Base-by-base conservation (phyloP, 1,140 invertebrate genomes). In the Halesus radiatus region DNA sequence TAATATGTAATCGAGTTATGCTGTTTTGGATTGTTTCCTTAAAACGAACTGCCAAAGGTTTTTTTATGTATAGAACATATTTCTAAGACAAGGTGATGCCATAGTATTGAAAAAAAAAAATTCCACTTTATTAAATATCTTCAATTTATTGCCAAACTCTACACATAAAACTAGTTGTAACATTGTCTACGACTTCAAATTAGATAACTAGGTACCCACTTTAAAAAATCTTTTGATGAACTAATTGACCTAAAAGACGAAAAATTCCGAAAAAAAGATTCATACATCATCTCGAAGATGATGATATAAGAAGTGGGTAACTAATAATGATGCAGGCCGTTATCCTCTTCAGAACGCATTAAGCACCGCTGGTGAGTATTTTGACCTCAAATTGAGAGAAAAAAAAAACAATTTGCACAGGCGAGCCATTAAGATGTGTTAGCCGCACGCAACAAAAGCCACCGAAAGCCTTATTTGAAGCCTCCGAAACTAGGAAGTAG, bases 371-470 rank as follows among this genome's bases (percentile, higher is more conserved):
- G 45, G 20, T 20, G 16, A 77, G 75, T 66, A 52, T 77, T 66
- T 64, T 77, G 75, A 77, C 75, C 75, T 77, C 75, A 15, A 22
- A 60, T 32, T 26, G 29, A 77, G n/a, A n/a, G n/a, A n/a, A n/a
- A 77, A 77, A 77, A 77, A 52, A 50, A 23, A 54, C 53, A 77
- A 64, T 77, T 77, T 77, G 75, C 75, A 77, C 58, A 7, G 60
- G 22, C 73, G 16, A n/a, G 18, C 45, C 37, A 66, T 66, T 53
- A 53, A 18, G 37, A 77, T 64, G 52, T n/a, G 60, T 76, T 23
- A 23, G 53, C 50, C 20, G 75, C 75, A 77, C 75, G 75, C 75
- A 66, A 77, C 75, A 77, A 77, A 77, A 64, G 75, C 15, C 50
- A 37, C 37, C 54, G 23, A 66, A 62, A 45, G 37, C 18, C 53